phyloP scores from a whole-genome alignment of 2,888 invertebrate genomes.

The Tipula helvola region DNA sequence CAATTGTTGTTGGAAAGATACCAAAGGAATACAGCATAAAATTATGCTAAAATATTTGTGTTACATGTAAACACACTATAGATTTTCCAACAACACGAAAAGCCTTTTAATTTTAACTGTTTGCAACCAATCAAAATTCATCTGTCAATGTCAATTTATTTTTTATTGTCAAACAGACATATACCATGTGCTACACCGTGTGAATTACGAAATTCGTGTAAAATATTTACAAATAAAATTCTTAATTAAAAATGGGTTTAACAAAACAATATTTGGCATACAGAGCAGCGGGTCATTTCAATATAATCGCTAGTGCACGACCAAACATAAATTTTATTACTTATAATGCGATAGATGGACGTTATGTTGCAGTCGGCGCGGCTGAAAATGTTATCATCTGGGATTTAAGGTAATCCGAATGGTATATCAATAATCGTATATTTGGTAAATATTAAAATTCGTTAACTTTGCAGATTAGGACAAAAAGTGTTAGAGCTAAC shows the following conservation, averaged over 20 bases:
- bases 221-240: not conserved
- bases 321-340: slow-evolving; percentile 73
- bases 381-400: slow-evolving; percentile 90
- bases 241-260: slow-evolving; percentile 52
- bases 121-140: not conserved
- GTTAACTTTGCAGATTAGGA: slow-evolving; percentile 26
- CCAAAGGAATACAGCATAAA: too few species aligned
- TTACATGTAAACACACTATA: not conserved
- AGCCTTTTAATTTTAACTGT: not conserved
- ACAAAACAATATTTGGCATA: slow-evolving; percentile 93
- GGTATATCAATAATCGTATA: not conserved
- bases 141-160: not conserved
- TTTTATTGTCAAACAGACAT: not conserved
- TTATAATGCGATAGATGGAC: slow-evolving; percentile 60
- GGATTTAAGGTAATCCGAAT: slow-evolving; percentile 59
- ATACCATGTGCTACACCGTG: not conserved
- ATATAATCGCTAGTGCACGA: slow-evolving; percentile 68
- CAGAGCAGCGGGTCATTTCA: slow-evolving; percentile 70
- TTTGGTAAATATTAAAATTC: not conserved
- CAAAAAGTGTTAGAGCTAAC: slow-evolving; percentile 59
- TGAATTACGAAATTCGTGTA: not conserved
- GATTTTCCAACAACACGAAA: not conserved
- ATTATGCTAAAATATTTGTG: too few species aligned
- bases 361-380: slow-evolving; percentile 82
- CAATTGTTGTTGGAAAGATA: too few species aligned